phyloP scores from a whole-genome alignment of 2,888 invertebrate genomes.

The Exephanes ischioxanthus region DNA sequence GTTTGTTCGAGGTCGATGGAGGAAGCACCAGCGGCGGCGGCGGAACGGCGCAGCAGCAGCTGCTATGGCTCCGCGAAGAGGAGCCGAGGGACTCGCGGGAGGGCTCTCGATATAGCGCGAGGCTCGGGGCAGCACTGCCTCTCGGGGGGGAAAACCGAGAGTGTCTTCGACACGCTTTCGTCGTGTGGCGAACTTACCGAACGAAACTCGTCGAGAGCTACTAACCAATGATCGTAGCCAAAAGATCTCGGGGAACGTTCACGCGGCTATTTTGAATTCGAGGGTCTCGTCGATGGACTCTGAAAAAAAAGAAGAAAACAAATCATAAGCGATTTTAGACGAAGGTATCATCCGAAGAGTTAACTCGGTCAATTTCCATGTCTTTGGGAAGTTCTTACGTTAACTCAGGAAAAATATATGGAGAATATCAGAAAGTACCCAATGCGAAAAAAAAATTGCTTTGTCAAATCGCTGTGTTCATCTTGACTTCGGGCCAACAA shows the following conservation, averaged over 20 bases:
- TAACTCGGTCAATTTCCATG: neutral
- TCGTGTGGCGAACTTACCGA: conserved; percentile 42
- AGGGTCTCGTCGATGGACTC: conserved; percentile 41
- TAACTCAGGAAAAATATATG: no score
- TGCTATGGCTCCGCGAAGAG: conserved; percentile 61
- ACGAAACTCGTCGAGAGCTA: conserved; percentile 22
- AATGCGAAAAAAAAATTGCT: no score
- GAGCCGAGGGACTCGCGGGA: conserved; percentile 68
- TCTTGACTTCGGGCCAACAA: no score
- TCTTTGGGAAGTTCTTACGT: neutral
- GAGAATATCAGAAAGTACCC: no score
- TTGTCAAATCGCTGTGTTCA: no score
- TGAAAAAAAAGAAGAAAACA: neutral
- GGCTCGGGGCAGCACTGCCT: conserved; percentile 72
- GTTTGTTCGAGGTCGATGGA: conserved; percentile 57
- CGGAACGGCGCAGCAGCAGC: conserved; percentile 46
- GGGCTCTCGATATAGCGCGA: conserved; percentile 71
- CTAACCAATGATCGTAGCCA: conserved; percentile 61
- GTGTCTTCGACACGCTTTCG: conserved; percentile 52
- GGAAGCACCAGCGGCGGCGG: conserved; percentile 45
- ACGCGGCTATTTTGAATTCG: conserved; percentile 69
- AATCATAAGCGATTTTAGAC: neutral
- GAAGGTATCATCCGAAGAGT: neutral
- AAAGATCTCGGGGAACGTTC: conserved; percentile 53
- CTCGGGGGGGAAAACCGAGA: conserved; percentile 61